Conservation (phyloP, 2,888 invertebrate genomes). For the Pristionchus fissidentatus region DNA sequence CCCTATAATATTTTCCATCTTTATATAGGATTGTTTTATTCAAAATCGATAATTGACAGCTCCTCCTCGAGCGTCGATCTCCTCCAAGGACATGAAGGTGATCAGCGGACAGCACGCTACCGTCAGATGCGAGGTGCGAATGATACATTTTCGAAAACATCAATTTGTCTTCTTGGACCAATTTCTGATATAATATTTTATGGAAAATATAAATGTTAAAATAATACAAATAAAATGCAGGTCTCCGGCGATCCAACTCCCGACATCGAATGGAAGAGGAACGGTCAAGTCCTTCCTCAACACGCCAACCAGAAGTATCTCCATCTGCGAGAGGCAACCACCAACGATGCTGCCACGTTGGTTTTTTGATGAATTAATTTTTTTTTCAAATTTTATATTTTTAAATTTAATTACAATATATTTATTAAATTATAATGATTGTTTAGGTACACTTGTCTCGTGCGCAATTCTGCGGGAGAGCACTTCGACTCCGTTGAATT, state of each 20-base stretch:
- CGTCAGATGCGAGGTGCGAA: conserved; percentile 76
- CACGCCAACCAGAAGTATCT: conserved; percentile 58
- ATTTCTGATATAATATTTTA: not conserved
- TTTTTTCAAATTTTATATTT: not conserved
- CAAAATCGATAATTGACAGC: conserved; percentile 54
- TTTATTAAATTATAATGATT: too few species aligned
- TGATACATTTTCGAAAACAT: not conserved
- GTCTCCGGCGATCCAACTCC: conserved; percentile 76
- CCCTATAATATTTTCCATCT: not conserved
- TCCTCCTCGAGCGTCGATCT: conserved; percentile 65
- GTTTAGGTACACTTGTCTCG: conserved; percentile 80
- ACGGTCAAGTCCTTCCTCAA: conserved; percentile 78
- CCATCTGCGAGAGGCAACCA: conserved; percentile 65
- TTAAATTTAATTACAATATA: not conserved
- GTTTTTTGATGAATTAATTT: too few species aligned
- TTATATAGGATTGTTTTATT: not conserved
- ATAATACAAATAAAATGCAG: conserved; percentile 46
- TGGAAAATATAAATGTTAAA: not conserved
- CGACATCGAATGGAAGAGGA: conserved; percentile 76
- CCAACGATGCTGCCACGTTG: conserved; percentile 64
- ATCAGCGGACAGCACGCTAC: conserved; percentile 76
- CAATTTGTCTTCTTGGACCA: conserved; percentile 55
- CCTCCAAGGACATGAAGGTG: conserved; percentile 67
- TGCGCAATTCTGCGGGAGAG: conserved; percentile 80
- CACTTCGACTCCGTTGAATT: conserved; percentile 76